Evolutionary conservation across 2,888 invertebrate species (phyloP).

Genomic region (Oscheius sp.): DNA sequence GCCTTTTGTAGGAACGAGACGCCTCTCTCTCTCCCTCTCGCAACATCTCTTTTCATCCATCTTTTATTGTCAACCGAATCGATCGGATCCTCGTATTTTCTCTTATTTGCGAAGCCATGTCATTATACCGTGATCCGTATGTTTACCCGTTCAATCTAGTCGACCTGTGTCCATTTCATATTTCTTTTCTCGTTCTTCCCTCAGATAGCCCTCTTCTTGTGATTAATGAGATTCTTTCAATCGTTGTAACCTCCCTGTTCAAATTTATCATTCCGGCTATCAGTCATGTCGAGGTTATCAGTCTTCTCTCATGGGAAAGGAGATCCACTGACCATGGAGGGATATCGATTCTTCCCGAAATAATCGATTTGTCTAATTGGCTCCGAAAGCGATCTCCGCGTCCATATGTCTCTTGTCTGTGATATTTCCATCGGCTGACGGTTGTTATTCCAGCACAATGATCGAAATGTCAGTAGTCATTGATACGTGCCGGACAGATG

Average conservation of each 20-base stretch:
- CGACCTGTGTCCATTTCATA: background rate
- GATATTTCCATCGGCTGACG: too few species aligned
- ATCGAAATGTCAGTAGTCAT: too few species aligned
- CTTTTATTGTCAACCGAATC: background rate
- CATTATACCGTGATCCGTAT: constrained; percentile 1
- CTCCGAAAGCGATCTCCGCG: too few species aligned
- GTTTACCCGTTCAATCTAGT: background rate
- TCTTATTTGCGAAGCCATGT: constrained; percentile 17
- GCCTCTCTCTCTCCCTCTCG: constrained; percentile 1
- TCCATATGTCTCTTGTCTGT: too few species aligned
- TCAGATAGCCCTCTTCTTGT: background rate
- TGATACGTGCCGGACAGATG: too few species aligned
- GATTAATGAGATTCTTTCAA: background rate
- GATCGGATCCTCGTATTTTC: constrained; percentile 2
- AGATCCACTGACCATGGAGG: too few species aligned
- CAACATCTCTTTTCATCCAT: constrained; percentile 3
- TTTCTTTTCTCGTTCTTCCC: background rate
- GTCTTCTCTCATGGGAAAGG: background rate
- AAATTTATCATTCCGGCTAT: background rate
- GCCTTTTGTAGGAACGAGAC: constrained; percentile 16
- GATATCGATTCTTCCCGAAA: too few species aligned
- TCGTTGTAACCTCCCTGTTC: background rate
- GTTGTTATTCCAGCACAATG: too few species aligned
- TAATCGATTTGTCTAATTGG: too few species aligned
- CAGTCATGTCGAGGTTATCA: background rate